These are phyloP conservation scores for Merluccius polli DNA, from an alignment of 2,797 vertebrate species.

Conservation along the genomic window DNA sequence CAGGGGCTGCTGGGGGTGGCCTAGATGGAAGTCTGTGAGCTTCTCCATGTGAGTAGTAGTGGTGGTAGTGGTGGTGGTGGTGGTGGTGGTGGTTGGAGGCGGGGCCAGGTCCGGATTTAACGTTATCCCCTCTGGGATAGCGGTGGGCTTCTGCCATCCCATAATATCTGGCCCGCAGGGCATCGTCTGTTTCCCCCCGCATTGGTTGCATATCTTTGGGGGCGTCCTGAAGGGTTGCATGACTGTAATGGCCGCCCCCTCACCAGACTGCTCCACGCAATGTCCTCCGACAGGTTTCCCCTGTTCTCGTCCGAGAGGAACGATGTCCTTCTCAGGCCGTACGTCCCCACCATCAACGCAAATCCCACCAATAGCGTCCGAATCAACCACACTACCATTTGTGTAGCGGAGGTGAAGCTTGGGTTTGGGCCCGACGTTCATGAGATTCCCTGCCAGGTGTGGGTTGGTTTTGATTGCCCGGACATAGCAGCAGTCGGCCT, in stretches of 20 bases:
- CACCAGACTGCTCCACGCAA: constrained; percentile 42
- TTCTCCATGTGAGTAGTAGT: constrained; percentile 27
- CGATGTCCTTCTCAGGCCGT: constrained; percentile 20
- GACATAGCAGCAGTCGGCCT: constrained; percentile 53
- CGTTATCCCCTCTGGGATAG: constrained; percentile 31
- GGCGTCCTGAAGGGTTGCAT: constrained; percentile 40
- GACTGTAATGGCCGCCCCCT: constrained; percentile 35
- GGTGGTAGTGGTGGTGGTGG: neutral
- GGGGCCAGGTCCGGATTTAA: constrained; percentile 25
- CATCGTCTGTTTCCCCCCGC: constrained; percentile 59
- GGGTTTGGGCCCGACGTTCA: constrained; percentile 40
- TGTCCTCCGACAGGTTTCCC: constrained; percentile 32
- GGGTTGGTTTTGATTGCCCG: constrained; percentile 65
- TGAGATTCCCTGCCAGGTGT: constrained; percentile 39
- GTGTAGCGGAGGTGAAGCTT: constrained; percentile 58
- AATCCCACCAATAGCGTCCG: constrained; percentile 72
- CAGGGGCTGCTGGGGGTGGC: constrained; percentile 24
- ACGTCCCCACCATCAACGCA: constrained; percentile 55
- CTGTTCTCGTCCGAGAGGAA: constrained; percentile 30
- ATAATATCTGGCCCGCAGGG: constrained; percentile 17
- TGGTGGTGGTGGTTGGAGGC: constrained; percentile 3
- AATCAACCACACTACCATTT: constrained; percentile 76
- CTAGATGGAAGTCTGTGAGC: constrained; percentile 19
- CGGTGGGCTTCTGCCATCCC: constrained; percentile 17
- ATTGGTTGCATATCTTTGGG: constrained; percentile 63